Evolutionary conservation across 1,140 invertebrate genomes (phyloP).

Genomic region (Drosophila azteca): DNA sequence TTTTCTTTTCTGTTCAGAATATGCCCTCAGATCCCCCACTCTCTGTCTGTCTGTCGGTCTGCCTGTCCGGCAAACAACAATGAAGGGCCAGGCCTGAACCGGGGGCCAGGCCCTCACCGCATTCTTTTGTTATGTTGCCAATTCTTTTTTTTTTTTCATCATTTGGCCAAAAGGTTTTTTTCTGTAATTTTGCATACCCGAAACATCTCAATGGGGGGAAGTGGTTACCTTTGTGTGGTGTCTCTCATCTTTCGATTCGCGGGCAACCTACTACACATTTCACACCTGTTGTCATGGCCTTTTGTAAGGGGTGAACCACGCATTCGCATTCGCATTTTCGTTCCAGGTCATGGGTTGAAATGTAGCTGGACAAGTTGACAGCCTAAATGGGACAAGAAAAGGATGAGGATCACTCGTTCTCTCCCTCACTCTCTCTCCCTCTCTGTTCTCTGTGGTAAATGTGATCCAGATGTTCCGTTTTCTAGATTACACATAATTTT

Average conservation of each 20-base stretch:
- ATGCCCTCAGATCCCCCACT: conserved; percentile 45
- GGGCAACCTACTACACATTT: conserved; percentile 36
- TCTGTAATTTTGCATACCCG: conserved; percentile 58
- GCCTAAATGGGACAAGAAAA: conserved; percentile 44
- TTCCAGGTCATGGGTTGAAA: neutral
- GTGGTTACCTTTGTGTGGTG: conserved; percentile 37
- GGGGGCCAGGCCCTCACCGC: conserved; percentile 58
- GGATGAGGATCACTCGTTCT: conserved; percentile 3
- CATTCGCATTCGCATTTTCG: conserved; percentile 1
- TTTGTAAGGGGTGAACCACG: conserved; percentile 6
- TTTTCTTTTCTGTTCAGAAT: conserved; percentile 73
- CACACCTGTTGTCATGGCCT: conserved; percentile 67
- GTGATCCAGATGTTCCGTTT: conserved; percentile 27
- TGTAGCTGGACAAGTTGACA: conserved; percentile 58
- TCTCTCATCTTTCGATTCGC: conserved; percentile 17
- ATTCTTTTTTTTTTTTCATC: conserved; percentile 47
- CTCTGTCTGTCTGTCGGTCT: conserved; percentile 24
- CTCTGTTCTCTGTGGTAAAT: conserved; percentile 18
- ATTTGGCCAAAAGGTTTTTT: conserved; percentile 5
- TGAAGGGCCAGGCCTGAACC: conserved; percentile 61
- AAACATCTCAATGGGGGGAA: conserved; percentile 55
- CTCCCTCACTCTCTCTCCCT: too few relatives aligned
- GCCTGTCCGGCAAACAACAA: conserved; percentile 43
- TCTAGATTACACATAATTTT: neutral
- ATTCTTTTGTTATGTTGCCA: conserved; percentile 77